Evolutionary conservation across 35 echinoderm and acorn worm genomes (phyloP).

Genomic region (Ophiothrix spiculata): DNA sequence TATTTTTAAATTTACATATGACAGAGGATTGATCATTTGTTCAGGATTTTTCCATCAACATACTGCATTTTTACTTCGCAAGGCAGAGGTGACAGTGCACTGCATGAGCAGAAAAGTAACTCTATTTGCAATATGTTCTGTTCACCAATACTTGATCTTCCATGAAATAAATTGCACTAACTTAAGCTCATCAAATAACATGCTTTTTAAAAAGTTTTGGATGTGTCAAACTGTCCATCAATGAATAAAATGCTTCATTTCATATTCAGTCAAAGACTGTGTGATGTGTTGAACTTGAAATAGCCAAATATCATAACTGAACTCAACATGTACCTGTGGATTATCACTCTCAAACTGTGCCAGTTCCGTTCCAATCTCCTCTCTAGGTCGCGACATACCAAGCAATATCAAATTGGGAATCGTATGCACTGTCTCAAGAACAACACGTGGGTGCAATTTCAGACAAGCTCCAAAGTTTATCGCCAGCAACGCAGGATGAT

Average conservation of each 20-base stretch:
- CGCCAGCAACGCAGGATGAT: background rate
- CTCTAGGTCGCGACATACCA: background rate
- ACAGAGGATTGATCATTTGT: no score
- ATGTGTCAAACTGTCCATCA: no score
- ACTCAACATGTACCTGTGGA: background rate
- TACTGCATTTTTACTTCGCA: no score
- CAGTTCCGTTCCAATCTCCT: background rate
- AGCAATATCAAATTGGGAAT: background rate
- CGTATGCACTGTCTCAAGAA: background rate
- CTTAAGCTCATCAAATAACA: no score
- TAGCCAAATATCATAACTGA: background rate
- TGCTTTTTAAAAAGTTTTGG: no score
- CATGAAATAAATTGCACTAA: no score
- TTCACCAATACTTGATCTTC: no score
- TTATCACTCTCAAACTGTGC: background rate
- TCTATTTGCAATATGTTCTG: no score
- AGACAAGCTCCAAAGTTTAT: background rate
- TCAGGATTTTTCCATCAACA: no score
- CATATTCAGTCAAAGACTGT: background rate
- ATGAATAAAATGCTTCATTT: background rate
- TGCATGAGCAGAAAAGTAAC: no score
- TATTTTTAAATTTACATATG: no score
- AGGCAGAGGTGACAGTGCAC: no score
- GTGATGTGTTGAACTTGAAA: background rate
- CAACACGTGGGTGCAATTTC: background rate